Evolutionary conservation across 2,888 invertebrate species (phyloP).

Genomic region (Odontothrips loti): DNA sequence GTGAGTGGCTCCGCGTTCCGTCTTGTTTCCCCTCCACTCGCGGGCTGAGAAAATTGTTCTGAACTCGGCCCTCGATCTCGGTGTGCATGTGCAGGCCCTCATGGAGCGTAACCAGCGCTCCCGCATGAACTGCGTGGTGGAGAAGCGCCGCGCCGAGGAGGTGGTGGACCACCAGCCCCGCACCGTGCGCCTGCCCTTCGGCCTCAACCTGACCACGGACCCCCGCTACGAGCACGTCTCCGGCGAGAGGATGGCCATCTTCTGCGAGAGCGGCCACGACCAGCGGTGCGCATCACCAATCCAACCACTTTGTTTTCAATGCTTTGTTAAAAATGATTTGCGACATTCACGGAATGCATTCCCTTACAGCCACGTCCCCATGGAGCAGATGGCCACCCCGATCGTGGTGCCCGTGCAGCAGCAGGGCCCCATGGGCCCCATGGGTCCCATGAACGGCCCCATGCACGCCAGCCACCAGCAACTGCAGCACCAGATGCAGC

Average conservation of each 20-base stretch:
- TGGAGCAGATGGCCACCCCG: slow-evolving; percentile 53
- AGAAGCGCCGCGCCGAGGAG: slow-evolving; percentile 78
- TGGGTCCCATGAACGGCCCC: slow-evolving; percentile 37
- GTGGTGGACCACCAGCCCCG: slow-evolving; percentile 70
- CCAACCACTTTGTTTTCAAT: too few relatives aligned
- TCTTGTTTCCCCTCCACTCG: too few relatives aligned
- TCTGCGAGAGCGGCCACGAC: slow-evolving; percentile 76
- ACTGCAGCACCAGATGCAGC: slow-evolving; percentile 36
- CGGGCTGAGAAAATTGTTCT: neutral
- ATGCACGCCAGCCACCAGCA: slow-evolving; percentile 37
- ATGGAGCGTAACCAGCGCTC: slow-evolving; percentile 56
- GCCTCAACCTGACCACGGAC: slow-evolving; percentile 64
- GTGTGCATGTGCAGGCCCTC: slow-evolving; percentile 45
- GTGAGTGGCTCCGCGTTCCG: slow-evolving; percentile 49
- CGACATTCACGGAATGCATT: neutral
- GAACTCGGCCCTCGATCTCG: neutral
- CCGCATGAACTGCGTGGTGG: slow-evolving; percentile 86
- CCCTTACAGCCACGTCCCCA: slow-evolving; percentile 48
- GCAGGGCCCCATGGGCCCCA: slow-evolving; percentile 37
- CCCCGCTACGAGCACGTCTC: slow-evolving; percentile 68
- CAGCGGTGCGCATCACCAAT: slow-evolving; percentile 41
- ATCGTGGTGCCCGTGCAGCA: slow-evolving; percentile 44
- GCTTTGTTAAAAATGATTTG: too few relatives aligned
- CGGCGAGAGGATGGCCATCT: slow-evolving; percentile 81
- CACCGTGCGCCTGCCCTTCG: slow-evolving; percentile 60